A percentile compares a stretch with the other conserved stretches of the same genome.
phyloP scores from a whole-genome alignment of 2,888 invertebrate species.

The Timandra comae region DNA sequence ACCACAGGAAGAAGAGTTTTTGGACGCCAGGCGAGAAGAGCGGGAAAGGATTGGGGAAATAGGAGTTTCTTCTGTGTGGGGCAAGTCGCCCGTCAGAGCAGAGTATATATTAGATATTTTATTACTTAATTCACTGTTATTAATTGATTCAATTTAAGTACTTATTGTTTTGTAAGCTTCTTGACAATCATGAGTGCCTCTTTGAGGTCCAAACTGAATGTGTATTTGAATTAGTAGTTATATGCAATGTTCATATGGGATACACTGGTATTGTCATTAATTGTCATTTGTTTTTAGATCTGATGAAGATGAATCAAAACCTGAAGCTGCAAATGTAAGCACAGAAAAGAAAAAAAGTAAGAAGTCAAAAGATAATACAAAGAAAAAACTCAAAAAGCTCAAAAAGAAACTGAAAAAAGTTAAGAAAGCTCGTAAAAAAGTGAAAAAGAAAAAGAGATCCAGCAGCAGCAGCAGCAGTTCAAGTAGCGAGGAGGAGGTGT shows the following conservation, averaged over 20 bases:
- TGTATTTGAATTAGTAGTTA: no score
- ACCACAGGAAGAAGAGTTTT: constrained; percentile 79
- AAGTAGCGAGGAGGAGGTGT: constrained; percentile 73
- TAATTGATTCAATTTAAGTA: no score
- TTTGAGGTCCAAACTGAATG: no score
- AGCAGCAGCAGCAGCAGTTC: constrained; percentile 60
- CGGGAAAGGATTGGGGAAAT: constrained; percentile 84
- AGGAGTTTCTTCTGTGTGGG: constrained; percentile 84
- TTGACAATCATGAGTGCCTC: no score
- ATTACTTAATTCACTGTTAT: no score
- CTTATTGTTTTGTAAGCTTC: no score
- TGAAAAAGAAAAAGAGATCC: constrained; percentile 57
- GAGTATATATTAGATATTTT: no score
- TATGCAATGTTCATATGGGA: no score
- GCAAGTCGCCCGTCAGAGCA: constrained; percentile 82
- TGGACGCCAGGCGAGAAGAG: constrained; percentile 83
- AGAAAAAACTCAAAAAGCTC: constrained; percentile 76
- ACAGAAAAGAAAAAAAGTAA: constrained; percentile 69
- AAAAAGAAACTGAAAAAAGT: constrained; percentile 72
- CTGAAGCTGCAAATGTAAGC: constrained; percentile 40
- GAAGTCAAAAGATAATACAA: constrained; percentile 64
- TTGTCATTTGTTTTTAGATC: no score
- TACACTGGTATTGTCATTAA: no score
- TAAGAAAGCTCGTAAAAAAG: constrained; percentile 72
- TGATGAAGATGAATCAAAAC: constrained; percentile 60